A percentile compares a stretch with the other conserved stretches of the same genome.
Evolutionary conservation across 2,797 vertebrate species (phyloP).

Genomic region (Halcyon leucocephala): DNA sequence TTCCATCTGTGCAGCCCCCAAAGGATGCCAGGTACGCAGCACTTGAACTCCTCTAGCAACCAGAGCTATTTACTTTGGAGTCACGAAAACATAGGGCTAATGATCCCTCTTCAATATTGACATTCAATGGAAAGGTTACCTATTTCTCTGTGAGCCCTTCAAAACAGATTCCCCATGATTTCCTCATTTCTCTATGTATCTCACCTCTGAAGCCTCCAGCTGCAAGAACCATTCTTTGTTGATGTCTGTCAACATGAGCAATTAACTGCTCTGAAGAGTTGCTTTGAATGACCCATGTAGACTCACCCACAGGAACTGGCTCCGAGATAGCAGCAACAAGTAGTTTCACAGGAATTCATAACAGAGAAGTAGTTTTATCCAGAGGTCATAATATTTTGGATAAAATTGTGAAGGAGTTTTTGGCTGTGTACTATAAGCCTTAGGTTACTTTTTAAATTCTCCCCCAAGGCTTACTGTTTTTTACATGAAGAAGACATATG

Average conservation of each 20-base stretch:
- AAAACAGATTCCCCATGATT: neutral
- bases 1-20: neutral
- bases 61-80: neutral
- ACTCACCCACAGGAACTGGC: slow-evolving; percentile 32
- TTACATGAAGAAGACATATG: slow-evolving; percentile 56
- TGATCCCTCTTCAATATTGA: neutral
- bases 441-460: slow-evolving; percentile 59
- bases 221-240: neutral
- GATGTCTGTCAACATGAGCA: slow-evolving; percentile 30
- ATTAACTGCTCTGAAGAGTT: neutral
- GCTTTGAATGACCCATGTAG: neutral
- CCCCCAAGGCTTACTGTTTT: slow-evolving; percentile 56
- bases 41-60: neutral
- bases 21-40: neutral
- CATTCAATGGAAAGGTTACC: slow-evolving; percentile 1
- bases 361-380: slow-evolving; percentile 8
- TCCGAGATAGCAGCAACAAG: neutral
- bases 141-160: neutral
- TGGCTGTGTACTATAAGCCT: neutral
- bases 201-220: slow-evolving; percentile 1
- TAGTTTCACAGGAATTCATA: slow-evolving; percentile 27
- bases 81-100: neutral
- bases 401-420: slow-evolving; percentile 58
- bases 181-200: neutral
- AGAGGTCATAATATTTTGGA: slow-evolving; percentile 54